Conservation (phyloP, 2,113 vertebrate species). For the Tragelaphus strepsiceros region DNA sequence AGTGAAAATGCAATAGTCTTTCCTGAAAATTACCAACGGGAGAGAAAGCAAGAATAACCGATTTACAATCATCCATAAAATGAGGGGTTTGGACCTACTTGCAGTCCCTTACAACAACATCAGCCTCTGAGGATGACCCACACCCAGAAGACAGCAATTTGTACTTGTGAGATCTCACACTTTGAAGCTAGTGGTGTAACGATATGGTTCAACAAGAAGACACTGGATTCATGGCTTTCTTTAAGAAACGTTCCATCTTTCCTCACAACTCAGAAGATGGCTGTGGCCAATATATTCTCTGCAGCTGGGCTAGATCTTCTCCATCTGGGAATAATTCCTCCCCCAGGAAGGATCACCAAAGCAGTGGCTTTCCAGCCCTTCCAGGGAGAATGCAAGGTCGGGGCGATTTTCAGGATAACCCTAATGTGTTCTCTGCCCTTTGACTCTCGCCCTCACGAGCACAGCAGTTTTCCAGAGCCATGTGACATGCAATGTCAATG, state of each 20-base stretch:
- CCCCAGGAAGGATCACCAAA: not conserved
- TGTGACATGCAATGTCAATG: fast-evolving
- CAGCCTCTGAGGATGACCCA: not conserved
- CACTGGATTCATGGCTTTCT: not conserved
- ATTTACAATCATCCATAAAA: not conserved
- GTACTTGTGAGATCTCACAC: not conserved
- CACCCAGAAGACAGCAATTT: not conserved
- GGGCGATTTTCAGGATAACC: not conserved
- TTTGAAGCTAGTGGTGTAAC: not conserved
- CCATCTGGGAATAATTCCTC: not conserved
- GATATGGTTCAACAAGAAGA: not conserved
- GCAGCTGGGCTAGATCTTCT: not conserved
- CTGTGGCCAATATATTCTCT: not conserved
- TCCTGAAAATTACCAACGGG: not conserved
- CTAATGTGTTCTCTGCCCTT: not conserved
- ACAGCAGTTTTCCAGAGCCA: too few relatives aligned
- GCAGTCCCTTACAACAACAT: not conserved
- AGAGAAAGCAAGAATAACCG: not conserved
- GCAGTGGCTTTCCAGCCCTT: not conserved
- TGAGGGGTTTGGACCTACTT: not conserved
- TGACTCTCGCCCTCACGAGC: not conserved
- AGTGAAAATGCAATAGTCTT: constrained; percentile 4
- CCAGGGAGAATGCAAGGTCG: not conserved
- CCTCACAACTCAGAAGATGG: not conserved
- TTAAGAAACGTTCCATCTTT: not conserved